phyloP scores from a whole-genome alignment of 2,888 invertebrate genomes.

The Drosophila pegasa region DNA sequence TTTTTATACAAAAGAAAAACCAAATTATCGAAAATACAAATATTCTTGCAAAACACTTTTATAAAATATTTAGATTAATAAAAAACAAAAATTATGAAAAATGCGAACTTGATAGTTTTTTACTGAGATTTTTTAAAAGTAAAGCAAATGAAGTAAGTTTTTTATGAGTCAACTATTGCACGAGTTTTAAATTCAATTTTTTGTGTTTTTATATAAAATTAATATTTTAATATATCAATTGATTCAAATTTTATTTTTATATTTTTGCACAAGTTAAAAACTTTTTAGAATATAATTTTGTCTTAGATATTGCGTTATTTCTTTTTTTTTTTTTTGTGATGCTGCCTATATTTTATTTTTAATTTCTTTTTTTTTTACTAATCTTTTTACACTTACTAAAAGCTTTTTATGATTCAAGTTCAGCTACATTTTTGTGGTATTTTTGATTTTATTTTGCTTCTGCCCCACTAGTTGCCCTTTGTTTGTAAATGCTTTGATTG shows the following conservation, averaged over 20 bases:
- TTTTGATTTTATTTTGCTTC: neutral
- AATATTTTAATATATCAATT: no score
- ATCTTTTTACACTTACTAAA: neutral
- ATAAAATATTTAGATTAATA: slow-evolving; percentile 62
- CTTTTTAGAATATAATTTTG: neutral
- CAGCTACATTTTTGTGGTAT: neutral
- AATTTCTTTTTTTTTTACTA: neutral
- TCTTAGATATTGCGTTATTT: neutral
- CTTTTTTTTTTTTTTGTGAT: no score
- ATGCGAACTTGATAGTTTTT: slow-evolving; percentile 21
- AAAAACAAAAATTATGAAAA: slow-evolving; percentile 34
- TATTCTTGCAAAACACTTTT: slow-evolving; percentile 57
- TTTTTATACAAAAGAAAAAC: slow-evolving; percentile 67
- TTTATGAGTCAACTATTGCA: slow-evolving; percentile 31
- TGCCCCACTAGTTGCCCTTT: neutral
- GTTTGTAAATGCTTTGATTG: neutral
- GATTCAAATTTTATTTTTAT: no score
- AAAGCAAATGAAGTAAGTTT: slow-evolving; percentile 36
- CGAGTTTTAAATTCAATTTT: slow-evolving; percentile 18
- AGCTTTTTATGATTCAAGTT: neutral
- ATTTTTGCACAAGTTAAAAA: neutral
- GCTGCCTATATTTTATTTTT: neutral
- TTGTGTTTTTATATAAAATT: no score
- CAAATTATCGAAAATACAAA: slow-evolving; percentile 34
- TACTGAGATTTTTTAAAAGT: slow-evolving; percentile 5